phyloP scores from a whole-genome alignment of 2,797 vertebrate species.

The Falco rusticolus region DNA sequence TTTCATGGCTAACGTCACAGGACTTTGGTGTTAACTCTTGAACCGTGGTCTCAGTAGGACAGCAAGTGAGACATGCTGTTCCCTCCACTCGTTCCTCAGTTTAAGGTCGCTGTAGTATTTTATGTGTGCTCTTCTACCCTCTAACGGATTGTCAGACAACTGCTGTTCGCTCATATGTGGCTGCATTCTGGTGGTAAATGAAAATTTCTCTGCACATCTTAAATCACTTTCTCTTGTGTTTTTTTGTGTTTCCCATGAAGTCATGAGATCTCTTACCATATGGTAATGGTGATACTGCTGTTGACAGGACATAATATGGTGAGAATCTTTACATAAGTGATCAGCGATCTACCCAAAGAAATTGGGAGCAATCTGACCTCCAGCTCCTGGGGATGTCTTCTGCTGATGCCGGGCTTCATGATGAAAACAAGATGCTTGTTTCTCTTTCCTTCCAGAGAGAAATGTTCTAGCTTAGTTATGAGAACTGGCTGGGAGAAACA shows the following conservation, averaged over 20 bases:
- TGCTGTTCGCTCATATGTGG: background rate
- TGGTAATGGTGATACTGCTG: accelerated
- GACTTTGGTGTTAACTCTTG: background rate
- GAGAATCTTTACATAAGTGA: background rate
- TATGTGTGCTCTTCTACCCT: background rate
- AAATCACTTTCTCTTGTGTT: background rate
- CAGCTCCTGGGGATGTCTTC: background rate
- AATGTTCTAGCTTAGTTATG: background rate
- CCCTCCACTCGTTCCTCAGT: background rate
- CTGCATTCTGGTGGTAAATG: background rate
- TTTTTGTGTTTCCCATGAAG: accelerated
- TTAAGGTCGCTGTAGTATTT: background rate
- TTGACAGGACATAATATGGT: background rate
- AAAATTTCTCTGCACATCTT: background rate
- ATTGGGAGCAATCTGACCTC: background rate
- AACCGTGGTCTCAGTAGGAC: background rate
- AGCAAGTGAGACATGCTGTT: background rate
- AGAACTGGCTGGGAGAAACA: background rate
- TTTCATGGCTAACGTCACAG: background rate
- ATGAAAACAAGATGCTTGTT: background rate
- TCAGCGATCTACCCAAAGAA: background rate
- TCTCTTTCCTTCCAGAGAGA: background rate
- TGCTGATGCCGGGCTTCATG: background rate
- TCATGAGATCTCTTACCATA: background rate
- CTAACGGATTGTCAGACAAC: background rate